Evolutionary conservation across 2,888 invertebrate species (phyloP).

Genomic region (Chirona hameri): DNA sequence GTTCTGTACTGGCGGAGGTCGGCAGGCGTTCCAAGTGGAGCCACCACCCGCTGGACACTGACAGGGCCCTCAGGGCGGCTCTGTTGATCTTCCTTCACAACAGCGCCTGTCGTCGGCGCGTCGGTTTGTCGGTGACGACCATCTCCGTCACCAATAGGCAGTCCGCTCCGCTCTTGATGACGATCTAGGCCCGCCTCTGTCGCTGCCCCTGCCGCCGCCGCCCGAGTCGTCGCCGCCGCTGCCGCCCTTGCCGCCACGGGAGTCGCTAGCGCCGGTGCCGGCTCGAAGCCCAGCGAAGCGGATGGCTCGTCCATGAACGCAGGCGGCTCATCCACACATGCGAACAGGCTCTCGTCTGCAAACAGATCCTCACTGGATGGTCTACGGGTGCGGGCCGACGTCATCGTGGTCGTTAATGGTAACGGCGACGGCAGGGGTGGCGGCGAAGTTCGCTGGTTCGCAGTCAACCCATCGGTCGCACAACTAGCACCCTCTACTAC

Average conservation of each 20-base stretch:
- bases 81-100: neutral
- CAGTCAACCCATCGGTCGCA: too few relatives aligned
- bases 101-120: too few relatives aligned
- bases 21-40: too few relatives aligned
- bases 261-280: neutral
- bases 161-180: neutral
- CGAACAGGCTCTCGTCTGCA: conserved; percentile 1
- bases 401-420: neutral
- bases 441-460: neutral
- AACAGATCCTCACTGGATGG: conserved; percentile 5
- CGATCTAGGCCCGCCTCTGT: neutral
- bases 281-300: neutral
- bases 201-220: neutral
- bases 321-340: neutral
- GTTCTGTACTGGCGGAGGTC: too few relatives aligned
- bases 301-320: neutral
- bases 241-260: neutral
- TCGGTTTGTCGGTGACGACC: neutral
- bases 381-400: neutral
- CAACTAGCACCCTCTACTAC: too few relatives aligned
- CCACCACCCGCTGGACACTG: too few relatives aligned
- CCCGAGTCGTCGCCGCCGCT: neutral
- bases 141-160: neutral
- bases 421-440: neutral
- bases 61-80: neutral